Conservation (phyloP, 2,797 vertebrate species). For the Xenentodon cancila region DNA sequence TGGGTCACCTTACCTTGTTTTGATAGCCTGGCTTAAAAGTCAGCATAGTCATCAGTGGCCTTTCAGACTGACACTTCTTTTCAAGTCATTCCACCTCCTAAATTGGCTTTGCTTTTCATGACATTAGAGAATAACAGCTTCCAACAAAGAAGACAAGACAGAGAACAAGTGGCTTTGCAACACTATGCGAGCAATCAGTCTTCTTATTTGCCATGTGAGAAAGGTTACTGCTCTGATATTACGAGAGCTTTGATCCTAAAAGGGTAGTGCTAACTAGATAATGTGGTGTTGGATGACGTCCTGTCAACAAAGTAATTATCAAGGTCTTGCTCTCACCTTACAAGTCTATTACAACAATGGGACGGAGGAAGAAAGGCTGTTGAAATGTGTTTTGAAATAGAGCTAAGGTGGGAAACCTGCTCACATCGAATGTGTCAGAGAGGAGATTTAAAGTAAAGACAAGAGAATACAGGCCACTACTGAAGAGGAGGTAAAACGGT, state of each 20-base stretch:
- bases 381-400: slow-evolving; percentile 7
- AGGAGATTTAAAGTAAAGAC: slow-evolving; percentile 1
- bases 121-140: slow-evolving; percentile 63
- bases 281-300: slow-evolving; percentile 74
- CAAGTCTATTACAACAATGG: slow-evolving; percentile 55
- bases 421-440: background rate
- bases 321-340: slow-evolving; percentile 71
- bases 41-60: slow-evolving; percentile 66
- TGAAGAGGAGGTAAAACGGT: too few relatives aligned
- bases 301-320: slow-evolving; percentile 69
- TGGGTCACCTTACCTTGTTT: slow-evolving; percentile 82
- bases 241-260: slow-evolving; percentile 57
- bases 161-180: slow-evolving; percentile 50
- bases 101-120: slow-evolving; percentile 66
- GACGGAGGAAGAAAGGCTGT: slow-evolving; percentile 12
- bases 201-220: slow-evolving; percentile 67
- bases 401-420: slow-evolving; percentile 5
- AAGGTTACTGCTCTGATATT: slow-evolving; percentile 70
- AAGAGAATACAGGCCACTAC: slow-evolving; percentile 1
- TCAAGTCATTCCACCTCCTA: slow-evolving; percentile 60
- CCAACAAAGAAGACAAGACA: slow-evolving; percentile 53
- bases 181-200: slow-evolving; percentile 48
- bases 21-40: slow-evolving; percentile 79
- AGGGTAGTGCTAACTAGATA: slow-evolving; percentile 53
- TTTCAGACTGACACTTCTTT: slow-evolving; percentile 58